These are phyloP conservation scores for Setophaga coronata DNA, from an alignment of 2,113 vertebrate genomes.

Conservation along the genomic window DNA sequence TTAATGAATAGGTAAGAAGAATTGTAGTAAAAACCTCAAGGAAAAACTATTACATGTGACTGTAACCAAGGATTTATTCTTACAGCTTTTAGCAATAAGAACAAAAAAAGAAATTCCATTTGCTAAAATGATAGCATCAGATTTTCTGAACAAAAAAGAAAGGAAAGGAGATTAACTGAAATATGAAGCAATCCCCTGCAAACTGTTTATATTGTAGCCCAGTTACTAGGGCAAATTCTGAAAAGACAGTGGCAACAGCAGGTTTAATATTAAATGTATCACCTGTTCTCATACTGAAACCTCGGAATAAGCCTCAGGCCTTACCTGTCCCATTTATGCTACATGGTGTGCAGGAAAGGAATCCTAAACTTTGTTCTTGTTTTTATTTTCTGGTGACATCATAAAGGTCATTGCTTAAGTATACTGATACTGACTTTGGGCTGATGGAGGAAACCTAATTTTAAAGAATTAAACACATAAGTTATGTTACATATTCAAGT, in stretches of 20 bases:
- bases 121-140: not conserved
- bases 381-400: not conserved
- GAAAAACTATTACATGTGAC: not conserved
- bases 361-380: not conserved
- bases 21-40: not conserved
- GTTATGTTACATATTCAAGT: not conserved
- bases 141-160: not conserved
- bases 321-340: not conserved
- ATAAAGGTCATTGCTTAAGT: not conserved
- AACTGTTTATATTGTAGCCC: not conserved
- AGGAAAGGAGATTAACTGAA: not conserved
- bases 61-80: not conserved
- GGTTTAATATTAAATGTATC: not conserved
- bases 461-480: not conserved
- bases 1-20: not conserved
- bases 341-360: not conserved
- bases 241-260: not conserved
- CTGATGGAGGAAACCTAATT: not conserved
- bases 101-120: not conserved
- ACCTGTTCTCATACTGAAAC: not conserved
- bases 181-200: not conserved
- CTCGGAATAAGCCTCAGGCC: not conserved
- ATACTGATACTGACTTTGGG: not conserved
- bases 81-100: not conserved
- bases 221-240: not conserved